Evolutionary conservation across 1,140 invertebrate species (phyloP).

Genomic region (Neoseiulus cucumeris): DNA sequence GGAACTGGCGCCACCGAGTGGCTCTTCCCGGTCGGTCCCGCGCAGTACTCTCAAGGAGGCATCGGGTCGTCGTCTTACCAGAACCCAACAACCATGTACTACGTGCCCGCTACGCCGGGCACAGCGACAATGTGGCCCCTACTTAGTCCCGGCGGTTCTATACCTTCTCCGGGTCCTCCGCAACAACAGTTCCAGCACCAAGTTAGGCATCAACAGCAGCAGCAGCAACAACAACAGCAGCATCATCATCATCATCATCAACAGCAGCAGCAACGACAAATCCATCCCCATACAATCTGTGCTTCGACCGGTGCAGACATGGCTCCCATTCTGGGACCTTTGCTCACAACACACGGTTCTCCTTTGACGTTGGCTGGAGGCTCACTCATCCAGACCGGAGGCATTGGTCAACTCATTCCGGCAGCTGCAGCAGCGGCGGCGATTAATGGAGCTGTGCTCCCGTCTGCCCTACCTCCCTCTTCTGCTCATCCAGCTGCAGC

Average conservation of each 20-base stretch:
- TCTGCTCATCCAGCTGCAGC: background rate
- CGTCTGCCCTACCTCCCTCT: background rate
- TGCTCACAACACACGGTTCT: too few relatives aligned
- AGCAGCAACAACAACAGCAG: background rate
- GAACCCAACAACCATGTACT: background rate
- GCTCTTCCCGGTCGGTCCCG: background rate
- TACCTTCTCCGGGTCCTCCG: background rate
- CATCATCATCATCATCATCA: background rate
- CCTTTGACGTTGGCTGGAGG: background rate
- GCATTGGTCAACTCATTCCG: background rate
- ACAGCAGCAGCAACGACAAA: background rate
- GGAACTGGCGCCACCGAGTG: background rate
- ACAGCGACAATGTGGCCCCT: background rate
- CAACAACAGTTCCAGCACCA: constrained; percentile 1
- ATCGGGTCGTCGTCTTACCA: background rate
- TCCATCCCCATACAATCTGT: background rate
- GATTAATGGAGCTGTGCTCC: background rate
- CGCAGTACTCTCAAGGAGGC: background rate
- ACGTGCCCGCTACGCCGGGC: background rate
- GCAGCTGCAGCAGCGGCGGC: background rate
- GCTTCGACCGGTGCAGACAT: background rate
- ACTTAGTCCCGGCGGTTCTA: background rate
- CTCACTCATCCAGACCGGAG: background rate
- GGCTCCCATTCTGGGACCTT: background rate
- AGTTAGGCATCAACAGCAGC: background rate